These are phyloP conservation scores for Meloidogyne chitwoodi DNA, from an alignment of 1,140 invertebrate species.

Conservation along the genomic window DNA sequence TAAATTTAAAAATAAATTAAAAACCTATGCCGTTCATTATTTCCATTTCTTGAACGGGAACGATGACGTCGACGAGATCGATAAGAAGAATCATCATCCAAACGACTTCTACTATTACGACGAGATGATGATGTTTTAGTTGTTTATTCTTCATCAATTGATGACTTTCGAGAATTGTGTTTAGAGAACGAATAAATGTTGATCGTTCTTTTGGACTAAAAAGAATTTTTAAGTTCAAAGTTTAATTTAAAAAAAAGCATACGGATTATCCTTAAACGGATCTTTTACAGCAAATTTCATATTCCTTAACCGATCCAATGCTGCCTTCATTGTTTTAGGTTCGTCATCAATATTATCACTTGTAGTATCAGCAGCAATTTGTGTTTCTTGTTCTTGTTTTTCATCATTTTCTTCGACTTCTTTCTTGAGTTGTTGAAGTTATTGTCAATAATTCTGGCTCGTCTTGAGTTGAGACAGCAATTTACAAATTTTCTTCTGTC, in stretches of 20 bases:
- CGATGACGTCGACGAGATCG: neutral
- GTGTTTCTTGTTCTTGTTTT: neutral
- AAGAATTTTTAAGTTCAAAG: no score
- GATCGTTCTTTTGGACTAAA: neutral
- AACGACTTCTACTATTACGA: neutral
- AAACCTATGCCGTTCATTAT: neutral
- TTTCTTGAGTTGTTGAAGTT: neutral
- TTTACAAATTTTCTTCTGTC: no score
- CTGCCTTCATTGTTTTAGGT: slow-evolving; percentile 18
- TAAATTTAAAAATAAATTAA: no score
- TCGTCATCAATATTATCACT: neutral
- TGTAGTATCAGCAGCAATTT: neutral
- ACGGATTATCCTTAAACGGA: slow-evolving; percentile 19
- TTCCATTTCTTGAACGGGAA: slow-evolving; percentile 2
- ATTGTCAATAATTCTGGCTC: neutral
- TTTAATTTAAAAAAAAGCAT: no score
- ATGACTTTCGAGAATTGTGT: neutral
- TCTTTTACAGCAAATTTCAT: slow-evolving; percentile 18
- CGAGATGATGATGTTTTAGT: neutral
- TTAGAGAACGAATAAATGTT: neutral
- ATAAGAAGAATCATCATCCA: neutral
- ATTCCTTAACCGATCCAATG: slow-evolving; percentile 11
- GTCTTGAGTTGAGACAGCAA: no score
- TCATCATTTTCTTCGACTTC: neutral
- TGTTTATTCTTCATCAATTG: neutral